phyloP scores from a whole-genome alignment of 2,797 vertebrate species.

The Uromys caudimaculatus region DNA sequence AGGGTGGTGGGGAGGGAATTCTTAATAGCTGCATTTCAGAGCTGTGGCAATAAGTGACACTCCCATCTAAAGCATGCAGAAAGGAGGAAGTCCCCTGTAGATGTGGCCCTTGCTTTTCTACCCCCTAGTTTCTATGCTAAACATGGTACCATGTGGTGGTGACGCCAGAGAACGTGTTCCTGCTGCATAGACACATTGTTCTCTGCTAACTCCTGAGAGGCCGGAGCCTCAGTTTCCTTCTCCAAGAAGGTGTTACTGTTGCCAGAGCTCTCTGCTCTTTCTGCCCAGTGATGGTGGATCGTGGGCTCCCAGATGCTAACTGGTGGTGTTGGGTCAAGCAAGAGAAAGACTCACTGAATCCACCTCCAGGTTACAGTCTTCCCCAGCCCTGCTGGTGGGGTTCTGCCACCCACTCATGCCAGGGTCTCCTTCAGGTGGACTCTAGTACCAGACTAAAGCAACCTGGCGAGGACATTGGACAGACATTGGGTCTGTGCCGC shows the following conservation, averaged over 20 bases:
- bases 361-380: not conserved
- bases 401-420: not conserved
- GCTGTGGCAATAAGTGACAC: not conserved
- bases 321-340: too few relatives aligned
- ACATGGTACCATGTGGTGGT: not conserved
- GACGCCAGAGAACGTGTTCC: not conserved
- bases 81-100: too few relatives aligned
- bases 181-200: not conserved
- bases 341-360: not conserved
- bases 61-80: not conserved
- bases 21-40: not conserved
- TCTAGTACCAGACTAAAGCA: not conserved
- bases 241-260: not conserved
- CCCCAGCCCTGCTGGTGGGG: accelerated
- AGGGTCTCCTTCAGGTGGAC: not conserved
- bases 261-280: not conserved
- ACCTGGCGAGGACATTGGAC: not conserved
- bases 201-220: not conserved
- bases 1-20: not conserved
- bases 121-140: not conserved
- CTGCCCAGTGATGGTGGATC: not conserved
- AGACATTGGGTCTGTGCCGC: accelerated
- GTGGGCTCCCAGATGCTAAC: not conserved
- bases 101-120: not conserved
- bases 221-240: not conserved